Evolutionary conservation across 2,797 vertebrate genomes (phyloP), one percentile per base, ranked within the genome.

Genomic region (Gorsachius magnificus): DNA sequence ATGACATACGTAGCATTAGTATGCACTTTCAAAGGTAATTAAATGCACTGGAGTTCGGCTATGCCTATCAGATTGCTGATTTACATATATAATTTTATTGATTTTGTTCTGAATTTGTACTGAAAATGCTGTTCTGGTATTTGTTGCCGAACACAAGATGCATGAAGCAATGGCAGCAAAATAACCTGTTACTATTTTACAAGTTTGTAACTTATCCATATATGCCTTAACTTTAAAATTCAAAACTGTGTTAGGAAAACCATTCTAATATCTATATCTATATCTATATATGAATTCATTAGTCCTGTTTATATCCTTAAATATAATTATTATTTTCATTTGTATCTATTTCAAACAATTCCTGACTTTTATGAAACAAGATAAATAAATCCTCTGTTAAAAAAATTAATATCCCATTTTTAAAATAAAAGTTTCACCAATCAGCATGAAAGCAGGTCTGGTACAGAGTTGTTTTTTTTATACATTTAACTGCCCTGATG

Each of bases 231-330:
- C 3, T 41, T 72, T 24, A 93, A 87, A 66, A 85, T 85, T 53
- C 38, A 61, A 61, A 90, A 29, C 6, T 21, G 5, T 38, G 3
- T 36, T 28, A 60, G 41, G 16, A 77, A 68, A 71, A 20, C 26
- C 0, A 0, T 43, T 79, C 91, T 20, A 21, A 21, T 45, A 16
- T 50, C 26, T 71, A 13, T 33, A 7, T 11, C 5, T 33, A 7
- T 11, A 5, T 78, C 60, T 11, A 5, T 33, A 7, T 11, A 5
- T 75, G 61, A 57, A 61, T 79, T 70, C 16, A 56, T 5, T 6
- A 54, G 8, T 36, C 18, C 7, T 61, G 8, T 25, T 58, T 41
- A 17, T 12, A 25, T 38, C 29, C 9, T 72, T 78, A 80, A 57
- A 72, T 50, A 58, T 69, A 35, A 41, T 61, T 58, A n/a, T 5